Evolutionary conservation across 1,140 invertebrate species (phyloP), one percentile per base, ranked within the genome.

Genomic region (Papilio aristodemus): DNA sequence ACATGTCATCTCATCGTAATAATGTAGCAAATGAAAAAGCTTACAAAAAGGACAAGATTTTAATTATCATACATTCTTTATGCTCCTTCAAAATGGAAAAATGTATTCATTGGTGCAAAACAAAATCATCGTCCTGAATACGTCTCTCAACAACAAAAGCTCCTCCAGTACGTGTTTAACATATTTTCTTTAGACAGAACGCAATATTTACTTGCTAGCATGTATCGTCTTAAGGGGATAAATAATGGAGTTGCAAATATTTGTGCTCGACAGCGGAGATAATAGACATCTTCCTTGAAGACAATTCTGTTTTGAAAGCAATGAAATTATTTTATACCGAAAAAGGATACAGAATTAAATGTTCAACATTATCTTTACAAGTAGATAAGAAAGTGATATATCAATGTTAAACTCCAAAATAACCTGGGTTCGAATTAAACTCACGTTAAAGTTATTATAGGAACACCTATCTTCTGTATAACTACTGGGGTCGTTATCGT

Each of bases 71-170:
- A 81, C 74, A 71, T 76, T 71, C 75, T 76, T 84, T 77, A 83
- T 86, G 82, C 79, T 83, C 77, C 73, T 78, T 71, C 69, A 80
- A 86, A 82, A 79, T 80, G 75, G 78, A 77, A 83, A 84, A 85
- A 83, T 81, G 80, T 85, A 83, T 81, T 87, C 84, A 83, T 84
- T 84, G 83, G 77, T 58, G 80, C 77, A 82, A 80, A 84, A 85
- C 72, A 75, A 83, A 88, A 87, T 89, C 83, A 85, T 85, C 81
- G 75, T 76, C 60, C 72, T 75, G 82, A 83, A 87, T 81, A 82
- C 81, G 78, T 83, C 79, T 79, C 75, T 80, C 74, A 76, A 81
- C 76, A 82, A 84, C 80, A 83, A 87, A 81, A 79, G 81, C 80
- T 71, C 67, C 67, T 72, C 67, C 73, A 70, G 79, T 80, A 81